phyloP scores from a whole-genome alignment of 2,113 vertebrate genomes.

The Chascanopsetta lugubris region DNA sequence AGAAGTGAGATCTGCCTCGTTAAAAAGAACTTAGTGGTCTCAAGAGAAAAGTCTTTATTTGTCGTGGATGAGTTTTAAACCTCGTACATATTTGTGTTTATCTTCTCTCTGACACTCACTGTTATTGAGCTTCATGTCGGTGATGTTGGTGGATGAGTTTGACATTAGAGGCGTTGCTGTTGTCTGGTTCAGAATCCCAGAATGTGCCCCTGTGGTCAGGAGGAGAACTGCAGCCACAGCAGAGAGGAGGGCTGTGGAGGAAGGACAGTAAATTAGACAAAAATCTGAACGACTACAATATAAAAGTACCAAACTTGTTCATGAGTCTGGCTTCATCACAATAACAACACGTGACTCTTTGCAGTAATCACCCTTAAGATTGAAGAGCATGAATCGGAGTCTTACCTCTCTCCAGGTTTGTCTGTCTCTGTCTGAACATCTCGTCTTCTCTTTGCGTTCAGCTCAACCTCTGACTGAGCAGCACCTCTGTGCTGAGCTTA shows the following conservation, averaged over 20 bases:
- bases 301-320: no score
- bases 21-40: no score
- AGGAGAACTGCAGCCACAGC: slow-evolving; percentile 37
- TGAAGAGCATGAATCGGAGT: background rate
- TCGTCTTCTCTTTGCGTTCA: background rate
- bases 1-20: no score
- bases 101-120: slow-evolving; percentile 41
- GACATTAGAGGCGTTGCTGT: background rate
- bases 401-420: slow-evolving; percentile 45
- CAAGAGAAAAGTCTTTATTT: no score
- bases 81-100: background rate
- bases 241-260: slow-evolving; percentile 29
- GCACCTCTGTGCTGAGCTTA: slow-evolving; percentile 15
- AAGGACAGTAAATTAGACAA: background rate
- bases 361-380: background rate
- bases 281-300: no score
- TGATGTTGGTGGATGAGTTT: slow-evolving; percentile 13
- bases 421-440: slow-evolving; percentile 55
- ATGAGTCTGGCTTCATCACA: no score
- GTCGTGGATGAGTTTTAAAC: no score
- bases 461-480: background rate
- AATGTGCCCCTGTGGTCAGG: slow-evolving; percentile 34
- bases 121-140: slow-evolving; percentile 21
- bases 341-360: background rate
- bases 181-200: slow-evolving; percentile 8